These are phyloP conservation scores for Steatornis caripensis DNA, from an alignment of 2,113 vertebrate genomes.

Conservation along the genomic window DNA sequence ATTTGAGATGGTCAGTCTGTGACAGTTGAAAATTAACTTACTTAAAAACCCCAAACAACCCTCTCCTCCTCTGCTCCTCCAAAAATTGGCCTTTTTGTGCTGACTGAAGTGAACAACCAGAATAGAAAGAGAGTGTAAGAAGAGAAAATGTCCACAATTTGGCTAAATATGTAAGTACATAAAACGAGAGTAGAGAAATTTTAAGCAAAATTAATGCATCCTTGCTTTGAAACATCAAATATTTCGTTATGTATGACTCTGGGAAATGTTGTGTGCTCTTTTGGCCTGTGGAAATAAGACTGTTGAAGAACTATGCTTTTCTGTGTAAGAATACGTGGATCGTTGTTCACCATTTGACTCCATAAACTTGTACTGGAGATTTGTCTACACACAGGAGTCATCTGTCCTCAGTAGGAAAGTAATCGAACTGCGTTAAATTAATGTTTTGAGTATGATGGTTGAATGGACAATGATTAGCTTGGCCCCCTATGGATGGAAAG, in stretches of 20 bases:
- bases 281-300: not conserved
- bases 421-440: not conserved
- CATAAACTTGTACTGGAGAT: not conserved
- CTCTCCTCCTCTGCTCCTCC: not conserved
- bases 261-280: not conserved
- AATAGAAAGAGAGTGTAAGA: not conserved
- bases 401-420: not conserved
- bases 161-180: not conserved
- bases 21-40: not conserved
- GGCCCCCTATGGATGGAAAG: not conserved
- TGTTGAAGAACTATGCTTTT: not conserved
- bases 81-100: not conserved
- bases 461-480: not conserved
- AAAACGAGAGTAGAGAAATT: not conserved
- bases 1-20: not conserved
- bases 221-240: not conserved
- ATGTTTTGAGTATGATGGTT: not conserved
- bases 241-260: not conserved
- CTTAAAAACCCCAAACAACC: not conserved
- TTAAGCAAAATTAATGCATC: not conserved
- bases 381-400: not conserved
- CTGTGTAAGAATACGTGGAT: not conserved
- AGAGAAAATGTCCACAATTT: not conserved
- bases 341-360: not conserved
- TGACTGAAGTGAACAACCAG: not conserved